Base-by-base conservation (phyloP, 2,888 invertebrate species). In the Apodemia mormo region DNA sequence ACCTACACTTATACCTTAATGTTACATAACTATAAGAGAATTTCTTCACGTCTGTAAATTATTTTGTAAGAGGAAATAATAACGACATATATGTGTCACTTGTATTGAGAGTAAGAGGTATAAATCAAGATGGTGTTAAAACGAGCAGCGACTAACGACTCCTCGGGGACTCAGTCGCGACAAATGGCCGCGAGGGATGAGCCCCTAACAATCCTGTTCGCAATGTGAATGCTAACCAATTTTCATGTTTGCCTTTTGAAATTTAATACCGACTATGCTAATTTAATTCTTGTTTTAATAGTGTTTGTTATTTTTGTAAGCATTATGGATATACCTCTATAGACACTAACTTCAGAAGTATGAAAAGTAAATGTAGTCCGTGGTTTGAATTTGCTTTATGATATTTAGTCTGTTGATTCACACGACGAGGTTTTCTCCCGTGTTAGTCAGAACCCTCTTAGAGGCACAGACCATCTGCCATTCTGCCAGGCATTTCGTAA, bases 1-100 rank as follows among this genome's bases (percentile, higher is more conserved):
- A 33, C 33, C 33, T 33, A 33, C 33, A 33, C 4, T 33, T 33
- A 33, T 3, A 33, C 1, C 4, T 33, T 33, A 33, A 33, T 40
- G 8, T 8, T 40, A 40, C 12, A 49, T 49, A 14, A 14, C 49
- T 5, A 14, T 49, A 49, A 49, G 4, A 49, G 49, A 49, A 49
- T 14, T 52, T n/a, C 52, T 52, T 52, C 14, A n/a, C n/a, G 1
- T 52, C 52, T 52, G 12, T 33, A 61, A 61, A 66, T 67, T 67
- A 67, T 52, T 33, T 67, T 67, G 85, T 89, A 88, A 90, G 88
- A 86, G 84, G 90, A 88, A 89, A 88, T 90, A 92, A 91, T 89
- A 86, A 86, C 86, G 92, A 92, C 92, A 85, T 90, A 91, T 90
- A 92, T 92, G 87, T 92, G 90, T 88, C 92, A 90, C 88, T 85